Base-by-base conservation (phyloP, 2,888 invertebrate genomes). In the Drosophila demipolita region DNA sequence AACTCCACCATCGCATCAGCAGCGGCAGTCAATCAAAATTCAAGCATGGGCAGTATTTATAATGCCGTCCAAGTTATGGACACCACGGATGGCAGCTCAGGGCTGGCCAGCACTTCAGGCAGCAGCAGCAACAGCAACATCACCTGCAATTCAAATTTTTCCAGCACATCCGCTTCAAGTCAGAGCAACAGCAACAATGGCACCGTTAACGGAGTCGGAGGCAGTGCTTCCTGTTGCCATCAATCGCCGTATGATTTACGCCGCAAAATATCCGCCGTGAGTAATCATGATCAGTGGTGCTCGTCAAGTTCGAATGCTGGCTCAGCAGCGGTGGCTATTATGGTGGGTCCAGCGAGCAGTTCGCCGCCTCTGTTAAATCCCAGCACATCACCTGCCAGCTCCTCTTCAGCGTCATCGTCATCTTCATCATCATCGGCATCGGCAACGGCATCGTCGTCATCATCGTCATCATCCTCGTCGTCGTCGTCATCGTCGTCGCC, bases 241-340 rank as follows among this genome's bases (percentile, higher is more conserved):
- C 97, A 97, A 93, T 97, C 97, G 80, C 98, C 98, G 3, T 98
- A 98, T 92, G 98, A 98, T 93, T 94, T 98, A 91, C 95, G 98
- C 75, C 95, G 98, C 87, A 98, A 98, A 94, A 97, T 93, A 78
- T 90, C 91, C 49, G 82, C 91, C 59, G 78, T 89, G 49, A 92
- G 72, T 72, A 90, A 82, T 66, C 93, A 92, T 61, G 93, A 93
- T 49, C 93, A 92, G 66, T 92, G 92, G 93, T 91, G 92, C 68
- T 72, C 89, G 52, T 80, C 79, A 3, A 52, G 74, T 38, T 65
- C 70, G 33, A 63, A 53, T n/a, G 63, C 61, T 17, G 65, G 61
- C 2, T 58, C 60, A 33, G 69, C 74, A 9, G 72, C 79, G 40
- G 74, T 80, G 42, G 79, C 74, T 23, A 72, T 88, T 40, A 68